These are phyloP conservation scores for Cichlasoma orientale DNA, from an alignment of 2,797 vertebrate genomes.

Conservation along the genomic window DNA sequence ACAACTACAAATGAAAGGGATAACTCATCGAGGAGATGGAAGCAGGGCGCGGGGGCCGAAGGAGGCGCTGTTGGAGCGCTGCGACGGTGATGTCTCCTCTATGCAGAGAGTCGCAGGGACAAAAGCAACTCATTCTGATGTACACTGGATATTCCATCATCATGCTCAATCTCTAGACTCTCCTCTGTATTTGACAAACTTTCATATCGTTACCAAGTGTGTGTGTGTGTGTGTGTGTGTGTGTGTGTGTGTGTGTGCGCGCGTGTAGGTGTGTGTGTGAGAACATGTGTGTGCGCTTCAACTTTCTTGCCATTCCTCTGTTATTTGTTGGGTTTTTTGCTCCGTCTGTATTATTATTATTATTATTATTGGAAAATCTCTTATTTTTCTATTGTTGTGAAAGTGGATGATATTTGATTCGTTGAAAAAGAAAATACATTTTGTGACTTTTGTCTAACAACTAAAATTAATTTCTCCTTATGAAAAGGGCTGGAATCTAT, in stretches of 20 bases:
- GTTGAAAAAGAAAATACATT: conserved; percentile 47
- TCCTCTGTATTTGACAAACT: conserved; percentile 68
- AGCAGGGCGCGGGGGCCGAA: conserved; percentile 29
- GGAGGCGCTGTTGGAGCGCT: conserved; percentile 47
- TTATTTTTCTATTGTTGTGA: conserved; percentile 77
- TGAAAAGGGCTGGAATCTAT: conserved; percentile 80
- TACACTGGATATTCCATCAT: conserved; percentile 65
- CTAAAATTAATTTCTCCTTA: conserved; percentile 66
- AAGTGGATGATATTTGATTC: conserved; percentile 70
- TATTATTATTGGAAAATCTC: conserved; percentile 56
- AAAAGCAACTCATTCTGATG: conserved; percentile 53
- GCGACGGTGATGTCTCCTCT: conserved; percentile 60
- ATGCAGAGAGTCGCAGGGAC: conserved; percentile 66
- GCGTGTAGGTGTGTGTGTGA: conserved; percentile 5
- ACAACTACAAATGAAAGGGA: conserved; percentile 72
- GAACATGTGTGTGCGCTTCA: conserved; percentile 33
- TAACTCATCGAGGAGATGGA: conserved; percentile 49
- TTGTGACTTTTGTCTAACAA: conserved; percentile 67
- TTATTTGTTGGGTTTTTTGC: conserved; percentile 61
- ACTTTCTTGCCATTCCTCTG: conserved; percentile 60
- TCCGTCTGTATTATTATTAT: conserved; percentile 40
- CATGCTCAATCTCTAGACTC: conserved; percentile 64
- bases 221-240: conserved; percentile 21
- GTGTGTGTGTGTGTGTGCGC: conserved; percentile 10
- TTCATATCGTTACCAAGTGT: conserved; percentile 63